Evolutionary conservation across 2,797 vertebrate genomes (phyloP).

Genomic region (Rhyacichthys aspro): DNA sequence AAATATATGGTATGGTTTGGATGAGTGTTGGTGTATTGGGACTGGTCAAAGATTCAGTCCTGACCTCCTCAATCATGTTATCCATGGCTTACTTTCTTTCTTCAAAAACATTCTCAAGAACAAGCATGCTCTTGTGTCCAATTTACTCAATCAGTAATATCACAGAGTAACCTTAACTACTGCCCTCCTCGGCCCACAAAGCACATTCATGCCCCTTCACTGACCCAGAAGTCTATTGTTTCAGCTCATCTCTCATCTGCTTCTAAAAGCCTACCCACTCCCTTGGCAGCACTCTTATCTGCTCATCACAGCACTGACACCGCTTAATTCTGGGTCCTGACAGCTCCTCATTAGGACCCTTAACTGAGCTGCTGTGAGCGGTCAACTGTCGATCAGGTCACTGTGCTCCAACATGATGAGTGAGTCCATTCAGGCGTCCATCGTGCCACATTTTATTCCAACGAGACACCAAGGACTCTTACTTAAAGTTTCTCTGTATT

Average conservation of each 20-base stretch:
- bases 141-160: too few species aligned
- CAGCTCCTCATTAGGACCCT: constrained; percentile 44
- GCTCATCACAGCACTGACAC: constrained; percentile 32
- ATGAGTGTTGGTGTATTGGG: too few species aligned
- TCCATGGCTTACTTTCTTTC: too few species aligned
- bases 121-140: too few species aligned
- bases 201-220: constrained; percentile 20
- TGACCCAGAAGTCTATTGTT: constrained; percentile 46
- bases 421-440: constrained; percentile 34
- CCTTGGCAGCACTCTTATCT: constrained; percentile 48
- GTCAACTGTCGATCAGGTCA: constrained; percentile 40
- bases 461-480: constrained; percentile 6
- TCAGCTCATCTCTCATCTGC: constrained; percentile 37
- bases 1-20: too few species aligned
- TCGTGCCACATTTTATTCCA: constrained; percentile 16
- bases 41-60: too few species aligned
- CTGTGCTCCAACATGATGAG: constrained; percentile 21
- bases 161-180: too few species aligned
- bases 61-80: too few species aligned
- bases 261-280: constrained; percentile 34
- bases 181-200: too few species aligned
- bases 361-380: constrained; percentile 28
- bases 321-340: constrained; percentile 33
- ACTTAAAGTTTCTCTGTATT: too few species aligned
- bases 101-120: too few species aligned